Percentiles rank a stretch among this genome's conserved stretches.
Evolutionary conservation across 2,113 vertebrate species (phyloP).

Genomic region (Sapajus apella): DNA sequence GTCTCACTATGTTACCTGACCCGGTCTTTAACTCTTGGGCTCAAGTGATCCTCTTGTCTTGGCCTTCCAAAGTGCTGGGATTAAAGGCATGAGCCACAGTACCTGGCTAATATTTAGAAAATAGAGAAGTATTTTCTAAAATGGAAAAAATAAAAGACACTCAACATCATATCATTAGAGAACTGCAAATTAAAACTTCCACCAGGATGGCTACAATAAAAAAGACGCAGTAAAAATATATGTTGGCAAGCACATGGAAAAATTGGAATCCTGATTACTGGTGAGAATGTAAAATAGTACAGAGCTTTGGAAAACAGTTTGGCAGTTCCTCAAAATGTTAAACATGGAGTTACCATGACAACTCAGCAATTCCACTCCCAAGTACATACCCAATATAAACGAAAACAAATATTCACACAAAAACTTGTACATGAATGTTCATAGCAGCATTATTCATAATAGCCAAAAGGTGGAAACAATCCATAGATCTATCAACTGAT

Average conservation of each 20-base stretch:
- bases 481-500: not conserved
- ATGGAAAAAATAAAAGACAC: not conserved
- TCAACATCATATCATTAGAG: not conserved
- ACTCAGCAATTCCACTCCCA: not conserved
- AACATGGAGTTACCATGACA: not conserved
- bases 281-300: not conserved
- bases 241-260: not conserved
- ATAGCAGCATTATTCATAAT: not conserved
- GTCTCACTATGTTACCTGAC: no score
- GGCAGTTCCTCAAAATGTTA: constrained; percentile 4
- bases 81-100: no score
- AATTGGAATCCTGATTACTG: not conserved
- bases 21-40: no score
- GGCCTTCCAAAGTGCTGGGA: no score
- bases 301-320: not conserved
- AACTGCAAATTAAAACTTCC: not conserved
- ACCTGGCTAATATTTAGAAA: no score
- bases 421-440: not conserved
- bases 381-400: not conserved
- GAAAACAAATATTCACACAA: constrained; percentile 2
- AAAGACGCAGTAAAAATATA: not conserved
- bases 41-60: no score
- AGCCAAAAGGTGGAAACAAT: not conserved
- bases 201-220: not conserved
- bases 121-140: not conserved